Conservation (phyloP, 1,140 invertebrate species). For the Meloidogyne floridensis region DNA sequence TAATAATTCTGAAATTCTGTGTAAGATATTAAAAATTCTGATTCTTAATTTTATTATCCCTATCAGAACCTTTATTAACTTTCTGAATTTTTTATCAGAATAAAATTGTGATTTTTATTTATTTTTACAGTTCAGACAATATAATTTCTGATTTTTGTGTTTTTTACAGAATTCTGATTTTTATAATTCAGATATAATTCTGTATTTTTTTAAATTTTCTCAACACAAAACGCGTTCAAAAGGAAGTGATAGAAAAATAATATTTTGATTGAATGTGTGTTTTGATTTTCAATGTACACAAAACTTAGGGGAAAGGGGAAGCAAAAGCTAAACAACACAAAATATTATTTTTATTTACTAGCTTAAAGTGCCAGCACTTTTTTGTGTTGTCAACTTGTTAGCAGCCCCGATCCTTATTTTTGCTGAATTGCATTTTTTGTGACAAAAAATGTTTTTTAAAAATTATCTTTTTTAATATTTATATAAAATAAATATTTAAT, state of each 20-base stretch:
- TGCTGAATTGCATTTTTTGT: neutral
- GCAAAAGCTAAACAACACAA: neutral
- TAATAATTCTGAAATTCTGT: too few species aligned
- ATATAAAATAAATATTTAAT: too few species aligned
- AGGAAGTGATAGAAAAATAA: neutral
- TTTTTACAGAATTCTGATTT: neutral
- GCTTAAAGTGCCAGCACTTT: neutral
- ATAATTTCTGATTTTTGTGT: neutral
- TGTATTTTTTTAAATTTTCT: neutral
- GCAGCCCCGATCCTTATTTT: neutral
- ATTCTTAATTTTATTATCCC: too few species aligned
- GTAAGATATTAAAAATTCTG: too few species aligned
- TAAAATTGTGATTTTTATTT: too few species aligned
- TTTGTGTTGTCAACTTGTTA: constrained; percentile 4
- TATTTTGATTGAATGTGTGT: neutral
- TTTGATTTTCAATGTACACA: neutral
- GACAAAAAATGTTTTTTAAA: too few species aligned
- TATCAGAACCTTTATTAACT: too few species aligned
- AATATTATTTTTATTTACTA: neutral
- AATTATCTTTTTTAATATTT: too few species aligned
- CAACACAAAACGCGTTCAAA: neutral
- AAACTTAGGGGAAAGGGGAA: neutral
- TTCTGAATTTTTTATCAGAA: too few species aligned
- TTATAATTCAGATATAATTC: neutral
- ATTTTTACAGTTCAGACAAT: too few species aligned